Percentiles rank a stretch among this genome's conserved stretches.
phyloP scores from a whole-genome alignment of 2,797 vertebrate species.

The Pristis pectinata region DNA sequence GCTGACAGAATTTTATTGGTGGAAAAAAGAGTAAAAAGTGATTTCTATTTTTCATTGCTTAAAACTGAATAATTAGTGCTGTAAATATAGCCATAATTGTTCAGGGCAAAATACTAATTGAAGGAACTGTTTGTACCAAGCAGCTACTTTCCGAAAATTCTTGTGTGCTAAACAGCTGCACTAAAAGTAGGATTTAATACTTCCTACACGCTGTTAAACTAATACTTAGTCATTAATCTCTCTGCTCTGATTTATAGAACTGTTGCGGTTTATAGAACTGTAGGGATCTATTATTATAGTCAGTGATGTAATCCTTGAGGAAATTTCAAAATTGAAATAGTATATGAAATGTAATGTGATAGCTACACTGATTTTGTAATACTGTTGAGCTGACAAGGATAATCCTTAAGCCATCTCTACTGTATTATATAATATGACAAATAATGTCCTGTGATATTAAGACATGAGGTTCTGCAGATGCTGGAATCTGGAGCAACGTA shows the following conservation, averaged over 20 bases:
- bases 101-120: background rate
- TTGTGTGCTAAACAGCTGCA: constrained; percentile 10
- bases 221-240: constrained; percentile 28
- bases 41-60: too few species aligned
- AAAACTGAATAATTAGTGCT: too few species aligned
- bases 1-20: too few species aligned
- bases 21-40: too few species aligned
- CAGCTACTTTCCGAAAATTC: constrained; percentile 9
- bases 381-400: background rate
- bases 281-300: background rate
- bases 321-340: constrained; percentile 14
- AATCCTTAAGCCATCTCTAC: background rate
- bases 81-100: background rate
- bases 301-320: background rate
- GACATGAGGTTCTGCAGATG: too few species aligned
- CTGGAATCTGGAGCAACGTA: too few species aligned
- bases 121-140: background rate
- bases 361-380: background rate
- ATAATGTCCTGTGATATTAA: too few species aligned
- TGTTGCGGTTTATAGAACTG: background rate
- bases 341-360: background rate
- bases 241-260: background rate
- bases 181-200: constrained; percentile 24
- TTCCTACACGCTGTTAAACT: background rate
- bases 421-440: background rate